Conservation (phyloP, 2,888 invertebrate genomes). For the Nymphalis polychloros region DNA sequence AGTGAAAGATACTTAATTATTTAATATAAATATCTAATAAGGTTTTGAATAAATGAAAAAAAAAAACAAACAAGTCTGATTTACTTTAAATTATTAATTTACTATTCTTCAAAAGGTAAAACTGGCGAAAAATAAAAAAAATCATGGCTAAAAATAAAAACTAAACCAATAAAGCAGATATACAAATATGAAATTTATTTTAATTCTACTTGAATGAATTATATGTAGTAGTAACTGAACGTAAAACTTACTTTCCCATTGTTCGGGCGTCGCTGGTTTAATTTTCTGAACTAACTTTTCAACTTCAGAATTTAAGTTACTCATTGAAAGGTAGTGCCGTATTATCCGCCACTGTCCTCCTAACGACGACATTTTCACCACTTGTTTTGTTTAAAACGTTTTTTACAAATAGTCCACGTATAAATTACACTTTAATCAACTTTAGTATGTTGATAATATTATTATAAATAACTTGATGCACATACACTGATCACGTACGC, state of each 20-base stretch:
- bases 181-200: not conserved
- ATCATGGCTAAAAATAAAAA: too few relatives aligned
- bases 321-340: slow-evolving; percentile 67
- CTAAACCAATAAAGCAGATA: too few relatives aligned
- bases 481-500: slow-evolving; percentile 39
- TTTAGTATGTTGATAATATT: slow-evolving; percentile 3
- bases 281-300: slow-evolving; percentile 69
- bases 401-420: slow-evolving; percentile 11
- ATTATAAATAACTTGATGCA: slow-evolving; percentile 24
- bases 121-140: too few relatives aligned
- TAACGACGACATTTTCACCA: slow-evolving; percentile 62
- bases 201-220: not conserved
- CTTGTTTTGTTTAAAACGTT: slow-evolving; percentile 7
- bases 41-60: too few relatives aligned
- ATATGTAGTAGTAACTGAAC: not conserved
- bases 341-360: slow-evolving; percentile 74
- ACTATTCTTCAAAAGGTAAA: too few relatives aligned
- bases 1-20: too few relatives aligned
- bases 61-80: too few relatives aligned
- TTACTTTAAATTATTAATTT: too few relatives aligned
- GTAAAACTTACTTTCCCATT: slow-evolving; percentile 70
- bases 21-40: slow-evolving; percentile 9
- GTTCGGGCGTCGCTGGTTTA: slow-evolving; percentile 63
- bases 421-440: slow-evolving; percentile 17
- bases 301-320: slow-evolving; percentile 64